phyloP scores from a whole-genome alignment of 2,113 vertebrate species.

The Dicentrarchus labrax region DNA sequence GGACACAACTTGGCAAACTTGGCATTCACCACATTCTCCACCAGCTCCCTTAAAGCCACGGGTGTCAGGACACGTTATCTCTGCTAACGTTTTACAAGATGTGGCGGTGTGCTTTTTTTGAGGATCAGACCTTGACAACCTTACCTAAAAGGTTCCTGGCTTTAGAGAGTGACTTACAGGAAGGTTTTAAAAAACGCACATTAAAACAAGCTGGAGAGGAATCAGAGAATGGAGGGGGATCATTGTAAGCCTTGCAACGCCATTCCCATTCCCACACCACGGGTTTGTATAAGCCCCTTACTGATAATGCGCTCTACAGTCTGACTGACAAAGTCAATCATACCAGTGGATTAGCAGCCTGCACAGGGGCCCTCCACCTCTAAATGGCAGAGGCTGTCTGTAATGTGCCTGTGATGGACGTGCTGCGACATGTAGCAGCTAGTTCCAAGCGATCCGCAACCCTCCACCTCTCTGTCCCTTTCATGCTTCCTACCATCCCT shows the following conservation, averaged over 20 bases:
- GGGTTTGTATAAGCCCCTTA: slow-evolving; percentile 78
- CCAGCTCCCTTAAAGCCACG: slow-evolving; percentile 51
- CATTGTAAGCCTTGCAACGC: slow-evolving; percentile 43
- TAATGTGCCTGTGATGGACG: slow-evolving; percentile 61
- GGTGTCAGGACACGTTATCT: slow-evolving; percentile 71
- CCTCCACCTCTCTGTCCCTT: slow-evolving; percentile 34
- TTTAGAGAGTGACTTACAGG: slow-evolving; percentile 68
- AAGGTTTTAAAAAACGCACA: slow-evolving; percentile 62
- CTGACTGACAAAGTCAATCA: slow-evolving; percentile 77
- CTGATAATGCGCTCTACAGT: slow-evolving; percentile 71
- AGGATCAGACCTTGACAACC: slow-evolving; percentile 41
- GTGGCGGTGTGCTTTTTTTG: slow-evolving; percentile 46
- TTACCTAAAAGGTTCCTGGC: slow-evolving; percentile 57
- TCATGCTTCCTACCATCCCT: slow-evolving; percentile 12
- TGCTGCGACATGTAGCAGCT: slow-evolving; percentile 60
- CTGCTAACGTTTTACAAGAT: slow-evolving; percentile 51
- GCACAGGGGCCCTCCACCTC: slow-evolving; percentile 58
- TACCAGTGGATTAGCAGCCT: slow-evolving; percentile 68
- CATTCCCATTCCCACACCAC: slow-evolving; percentile 68
- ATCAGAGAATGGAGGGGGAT: slow-evolving; percentile 30
- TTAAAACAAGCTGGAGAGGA: slow-evolving; percentile 63
- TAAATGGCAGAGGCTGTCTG: slow-evolving; percentile 47
- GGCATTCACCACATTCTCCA: slow-evolving; percentile 50
- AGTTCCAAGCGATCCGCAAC: slow-evolving; percentile 1
- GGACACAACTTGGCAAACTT: slow-evolving; percentile 49